Evolutionary conservation across 2,113 vertebrate genomes (phyloP).

Genomic region (Ictidomys tridecemlineatus): DNA sequence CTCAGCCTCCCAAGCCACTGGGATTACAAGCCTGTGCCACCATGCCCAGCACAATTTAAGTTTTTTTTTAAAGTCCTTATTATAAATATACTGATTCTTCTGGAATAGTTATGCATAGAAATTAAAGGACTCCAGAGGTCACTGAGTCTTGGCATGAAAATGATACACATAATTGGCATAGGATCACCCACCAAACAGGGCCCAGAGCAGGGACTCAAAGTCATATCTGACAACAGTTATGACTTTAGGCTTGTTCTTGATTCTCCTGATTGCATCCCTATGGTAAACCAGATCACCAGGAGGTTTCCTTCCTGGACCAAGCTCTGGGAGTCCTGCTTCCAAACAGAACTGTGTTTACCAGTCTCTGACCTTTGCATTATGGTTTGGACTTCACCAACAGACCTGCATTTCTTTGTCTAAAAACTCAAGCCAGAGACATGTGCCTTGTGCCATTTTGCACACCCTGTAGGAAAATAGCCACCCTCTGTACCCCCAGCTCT

Average conservation of each 20-base stretch:
- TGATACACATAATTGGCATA: not conserved
- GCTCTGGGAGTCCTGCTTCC: not conserved
- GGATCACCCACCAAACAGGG: not conserved
- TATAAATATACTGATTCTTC: not conserved
- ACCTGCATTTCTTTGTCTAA: not conserved
- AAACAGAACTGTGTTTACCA: not conserved
- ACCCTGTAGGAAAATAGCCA: not conserved
- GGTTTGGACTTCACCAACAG: not conserved
- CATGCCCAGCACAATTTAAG: no score
- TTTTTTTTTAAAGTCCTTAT: not conserved
- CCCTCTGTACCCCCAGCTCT: not conserved
- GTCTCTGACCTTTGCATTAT: not conserved
- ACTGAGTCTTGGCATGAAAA: not conserved
- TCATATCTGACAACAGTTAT: not conserved
- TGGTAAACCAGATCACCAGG: not conserved
- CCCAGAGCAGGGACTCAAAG: not conserved
- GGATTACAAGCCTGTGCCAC: no score
- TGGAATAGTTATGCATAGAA: slow-evolving; percentile 11
- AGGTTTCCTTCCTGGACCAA: not conserved
- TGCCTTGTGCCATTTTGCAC: not conserved
- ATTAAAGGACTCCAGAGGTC: not conserved
- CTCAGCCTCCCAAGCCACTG: no score
- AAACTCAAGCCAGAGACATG: not conserved
- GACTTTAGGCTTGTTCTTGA: not conserved
- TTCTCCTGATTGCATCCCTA: not conserved